Evolutionary conservation across 2,113 vertebrate species (phyloP).

Genomic region (Stictonetta naevosa): DNA sequence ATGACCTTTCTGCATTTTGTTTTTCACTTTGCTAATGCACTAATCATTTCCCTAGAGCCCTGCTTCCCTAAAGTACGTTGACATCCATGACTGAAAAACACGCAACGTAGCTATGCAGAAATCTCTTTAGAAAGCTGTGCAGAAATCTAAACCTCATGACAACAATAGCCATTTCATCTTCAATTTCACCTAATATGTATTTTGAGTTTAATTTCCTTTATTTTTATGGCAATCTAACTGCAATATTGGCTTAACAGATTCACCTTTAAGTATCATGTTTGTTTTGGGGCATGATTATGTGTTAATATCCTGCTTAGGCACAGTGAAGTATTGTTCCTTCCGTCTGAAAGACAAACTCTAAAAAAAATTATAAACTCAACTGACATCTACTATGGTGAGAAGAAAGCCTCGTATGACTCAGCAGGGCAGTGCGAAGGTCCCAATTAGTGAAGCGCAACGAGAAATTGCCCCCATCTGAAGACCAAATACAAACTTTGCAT

Average conservation of each 20-base stretch:
- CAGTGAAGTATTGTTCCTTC: conserved; percentile 27
- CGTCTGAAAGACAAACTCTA: conserved; percentile 19
- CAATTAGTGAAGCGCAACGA: not conserved
- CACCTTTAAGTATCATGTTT: not conserved
- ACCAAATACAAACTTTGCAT: not conserved
- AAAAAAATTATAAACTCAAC: not conserved
- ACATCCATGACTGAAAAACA: not conserved
- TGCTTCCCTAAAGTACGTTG: not conserved
- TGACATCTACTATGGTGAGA: not conserved
- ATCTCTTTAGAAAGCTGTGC: not conserved
- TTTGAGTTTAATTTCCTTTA: not conserved
- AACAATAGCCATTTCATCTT: not conserved
- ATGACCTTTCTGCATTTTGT: not conserved
- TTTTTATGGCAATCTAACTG: not conserved
- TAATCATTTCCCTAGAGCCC: not conserved
- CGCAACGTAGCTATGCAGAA: not conserved
- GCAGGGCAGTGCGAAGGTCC: conserved; percentile 3
- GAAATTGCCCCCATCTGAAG: not conserved
- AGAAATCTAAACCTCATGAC: not conserved
- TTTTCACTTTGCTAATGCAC: not conserved
- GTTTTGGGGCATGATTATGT: not conserved
- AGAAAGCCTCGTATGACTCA: conserved; percentile 41
- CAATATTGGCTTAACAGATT: not conserved
- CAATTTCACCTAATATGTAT: not conserved
- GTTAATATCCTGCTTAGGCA: not conserved